These are phyloP conservation scores for Ferdinandea cuprea DNA, from an alignment of 2,888 invertebrate species.

Conservation along the genomic window DNA sequence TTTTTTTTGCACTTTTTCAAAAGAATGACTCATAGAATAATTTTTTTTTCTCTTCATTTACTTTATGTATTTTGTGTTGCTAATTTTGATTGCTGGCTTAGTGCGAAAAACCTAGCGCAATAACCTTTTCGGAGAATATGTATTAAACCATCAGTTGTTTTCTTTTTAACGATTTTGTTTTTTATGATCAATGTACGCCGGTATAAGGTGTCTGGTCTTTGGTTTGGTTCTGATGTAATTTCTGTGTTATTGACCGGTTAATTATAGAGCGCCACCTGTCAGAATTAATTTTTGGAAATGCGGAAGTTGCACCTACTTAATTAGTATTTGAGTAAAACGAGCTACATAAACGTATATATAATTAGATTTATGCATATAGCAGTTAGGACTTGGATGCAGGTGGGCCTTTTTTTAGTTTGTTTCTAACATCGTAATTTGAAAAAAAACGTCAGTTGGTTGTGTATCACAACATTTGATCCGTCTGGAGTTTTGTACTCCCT, in stretches of 20 bases:
- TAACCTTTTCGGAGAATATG: conserved; percentile 46
- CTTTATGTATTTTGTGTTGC: conserved; percentile 18
- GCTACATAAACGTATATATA: no score
- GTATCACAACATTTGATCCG: no score
- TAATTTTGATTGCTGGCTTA: conserved; percentile 23
- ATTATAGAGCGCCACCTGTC: conserved; percentile 23
- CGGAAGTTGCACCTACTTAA: conserved; percentile 12
- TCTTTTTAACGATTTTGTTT: conserved; percentile 1
- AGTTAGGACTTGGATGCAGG: no score
- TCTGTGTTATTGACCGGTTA: conserved; percentile 55
- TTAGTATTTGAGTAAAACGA: no score
- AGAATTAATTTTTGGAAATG: conserved; percentile 10
- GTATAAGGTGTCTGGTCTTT: conserved; percentile 2
- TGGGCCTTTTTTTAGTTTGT: no score
- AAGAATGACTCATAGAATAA: conserved; percentile 30
- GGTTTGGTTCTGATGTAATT: conserved; percentile 20
- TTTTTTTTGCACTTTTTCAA: conserved; percentile 23
- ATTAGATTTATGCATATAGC: no score
- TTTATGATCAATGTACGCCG: background rate
- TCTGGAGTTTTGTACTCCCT: no score
- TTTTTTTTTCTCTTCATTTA: conserved; percentile 3
- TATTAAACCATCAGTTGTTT: conserved; percentile 21
- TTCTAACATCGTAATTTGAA: no score
- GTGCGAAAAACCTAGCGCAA: conserved; percentile 18
- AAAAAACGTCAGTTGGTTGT: no score